These are phyloP conservation scores for Callimorpha dominula DNA, from an alignment of 2,888 invertebrate species.

Conservation along the genomic window DNA sequence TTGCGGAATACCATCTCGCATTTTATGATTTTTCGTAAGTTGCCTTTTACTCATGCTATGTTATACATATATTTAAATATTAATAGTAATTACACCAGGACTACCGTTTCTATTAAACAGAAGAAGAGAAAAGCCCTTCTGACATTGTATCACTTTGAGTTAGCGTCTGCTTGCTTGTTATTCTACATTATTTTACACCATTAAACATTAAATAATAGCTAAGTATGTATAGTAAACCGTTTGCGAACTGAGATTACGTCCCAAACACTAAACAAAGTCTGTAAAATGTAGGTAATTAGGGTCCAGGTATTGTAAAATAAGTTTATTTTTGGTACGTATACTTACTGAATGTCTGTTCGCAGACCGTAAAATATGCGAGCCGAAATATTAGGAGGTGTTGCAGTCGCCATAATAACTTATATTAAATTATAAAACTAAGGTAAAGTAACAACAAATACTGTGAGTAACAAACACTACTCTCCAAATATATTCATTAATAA, in stretches of 20 bases:
- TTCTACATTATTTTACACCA: not conserved
- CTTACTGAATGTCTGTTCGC: slow-evolving; percentile 86
- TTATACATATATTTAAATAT: not conserved
- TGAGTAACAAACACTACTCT: slow-evolving; percentile 10
- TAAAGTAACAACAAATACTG: slow-evolving; percentile 11
- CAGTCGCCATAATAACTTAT: slow-evolving; percentile 58
- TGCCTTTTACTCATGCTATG: no score
- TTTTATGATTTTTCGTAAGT: not conserved
- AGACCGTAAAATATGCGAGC: slow-evolving; percentile 89
- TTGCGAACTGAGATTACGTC: not conserved
- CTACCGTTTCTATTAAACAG: not conserved
- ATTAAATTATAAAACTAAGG: slow-evolving; percentile 21
- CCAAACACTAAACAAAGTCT: not conserved
- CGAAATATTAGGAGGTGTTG: slow-evolving; percentile 84
- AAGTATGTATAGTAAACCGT: not conserved
- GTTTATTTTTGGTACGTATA: slow-evolving; percentile 25
- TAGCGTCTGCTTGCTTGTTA: not conserved
- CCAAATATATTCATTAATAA: slow-evolving; percentile 16
- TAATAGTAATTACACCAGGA: not conserved
- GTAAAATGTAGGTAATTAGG: not conserved
- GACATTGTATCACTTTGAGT: not conserved
- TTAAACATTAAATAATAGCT: not conserved
- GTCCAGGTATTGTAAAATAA: not conserved
- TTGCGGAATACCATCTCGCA: no score
- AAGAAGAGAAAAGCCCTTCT: not conserved